Base-by-base conservation (phyloP, 1,140 invertebrate species). In the Drosophila ananassae region DNA sequence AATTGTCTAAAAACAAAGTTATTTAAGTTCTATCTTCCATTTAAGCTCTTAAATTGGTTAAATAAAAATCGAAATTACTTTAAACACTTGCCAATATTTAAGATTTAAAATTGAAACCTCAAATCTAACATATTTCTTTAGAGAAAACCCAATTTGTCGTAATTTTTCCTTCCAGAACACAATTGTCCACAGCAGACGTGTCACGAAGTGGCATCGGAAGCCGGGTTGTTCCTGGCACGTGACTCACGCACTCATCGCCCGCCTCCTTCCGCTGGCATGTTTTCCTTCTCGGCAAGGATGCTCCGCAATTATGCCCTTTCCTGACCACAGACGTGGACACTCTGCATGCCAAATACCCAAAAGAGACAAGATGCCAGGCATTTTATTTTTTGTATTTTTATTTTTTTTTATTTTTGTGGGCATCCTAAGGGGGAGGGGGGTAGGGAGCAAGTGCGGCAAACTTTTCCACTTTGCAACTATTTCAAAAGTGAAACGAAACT, bases 381-480 rank as follows among this genome's bases (percentile, higher is more conserved):
- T 12, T 12, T 37, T 37, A n/a, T 37, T 37, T 37, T 37, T 34
- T 17, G 17, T 17, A 17, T 17, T 17, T 17, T 17, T 17, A 17
- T 17, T 32, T 8, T 8, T 8, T 12, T 12, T 37, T 37, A n/a
- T 37, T 37, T 37, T 37, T 34, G 1, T 17, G 24, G 30, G 28
- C n/a, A 28, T 17, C 17, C 17, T 17, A 17, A 17, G 17, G 17
- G 17, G 17, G 17, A 17, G 17, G 17, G 17, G 17, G 17, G 53
- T n/a, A n/a, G 55, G 58, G 72, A 62, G 73, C 68, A 54, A 62
- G 72, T 69, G 73, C 68, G 79, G 66, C 73, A 83, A 89, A 89
- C 79, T 89, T 89, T 89, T 89, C 83, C 83, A 89, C 83, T 89
- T 89, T 89, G 84, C 79, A 89, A 89, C 83, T 89, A 89, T 89